Conservation (phyloP, 2,888 invertebrate species). For the Nomada flava region DNA sequence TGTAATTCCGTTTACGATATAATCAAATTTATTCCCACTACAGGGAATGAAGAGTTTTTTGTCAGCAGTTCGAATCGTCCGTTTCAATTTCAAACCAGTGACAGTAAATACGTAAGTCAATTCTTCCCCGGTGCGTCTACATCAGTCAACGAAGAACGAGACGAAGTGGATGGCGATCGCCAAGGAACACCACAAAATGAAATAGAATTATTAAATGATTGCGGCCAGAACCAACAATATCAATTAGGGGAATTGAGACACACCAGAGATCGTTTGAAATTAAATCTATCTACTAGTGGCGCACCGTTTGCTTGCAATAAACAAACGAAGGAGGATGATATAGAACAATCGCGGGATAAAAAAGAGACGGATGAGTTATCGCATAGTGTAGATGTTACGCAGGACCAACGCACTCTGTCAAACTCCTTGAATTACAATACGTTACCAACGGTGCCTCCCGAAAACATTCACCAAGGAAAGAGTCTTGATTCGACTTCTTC, state of each 20-base stretch:
- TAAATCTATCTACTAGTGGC: slow-evolving; percentile 86
- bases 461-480: slow-evolving; percentile 52
- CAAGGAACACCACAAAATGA: slow-evolving; percentile 66
- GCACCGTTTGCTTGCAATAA: slow-evolving; percentile 50
- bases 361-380: slow-evolving; percentile 49
- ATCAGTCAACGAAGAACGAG: slow-evolving; percentile 52
- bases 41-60: slow-evolving; percentile 89
- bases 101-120: slow-evolving; percentile 87
- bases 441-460: slow-evolving; percentile 70
- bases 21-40: slow-evolving; percentile 41
- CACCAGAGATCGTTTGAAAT: slow-evolving; percentile 89
- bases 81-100: slow-evolving; percentile 86
- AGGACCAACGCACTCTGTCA: slow-evolving; percentile 58
- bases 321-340: slow-evolving; percentile 48
- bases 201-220: slow-evolving; percentile 65
- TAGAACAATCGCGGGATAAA: slow-evolving; percentile 56
- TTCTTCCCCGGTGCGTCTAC: slow-evolving; percentile 88
- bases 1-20: neutral
- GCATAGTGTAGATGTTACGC: slow-evolving; percentile 40
- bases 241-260: slow-evolving; percentile 89
- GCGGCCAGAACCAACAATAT: slow-evolving; percentile 68
- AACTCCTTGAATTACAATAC: slow-evolving; percentile 55
- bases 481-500: slow-evolving; percentile 43
- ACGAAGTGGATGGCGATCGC: slow-evolving; percentile 63
- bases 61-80: slow-evolving; percentile 90